Conservation (phyloP, 1,140 invertebrate species). For the Prorops nasuta region DNA sequence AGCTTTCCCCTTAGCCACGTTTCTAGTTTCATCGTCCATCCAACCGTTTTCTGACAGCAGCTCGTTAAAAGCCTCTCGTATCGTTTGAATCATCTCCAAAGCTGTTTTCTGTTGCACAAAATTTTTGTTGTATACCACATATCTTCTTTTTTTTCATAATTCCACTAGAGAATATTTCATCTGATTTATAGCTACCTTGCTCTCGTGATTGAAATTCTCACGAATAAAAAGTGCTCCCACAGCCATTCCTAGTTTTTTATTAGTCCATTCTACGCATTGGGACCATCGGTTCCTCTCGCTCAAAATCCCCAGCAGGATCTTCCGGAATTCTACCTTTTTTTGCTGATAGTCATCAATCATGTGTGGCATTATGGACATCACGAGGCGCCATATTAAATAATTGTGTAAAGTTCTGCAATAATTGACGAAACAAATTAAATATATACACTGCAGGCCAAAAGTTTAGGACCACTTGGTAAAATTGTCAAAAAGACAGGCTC, state of each 20-base stretch:
- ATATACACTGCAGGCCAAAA: too few relatives aligned
- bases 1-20: conserved; percentile 81
- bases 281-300: conserved; percentile 76
- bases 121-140: conserved; percentile 2
- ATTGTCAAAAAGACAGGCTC: too few relatives aligned
- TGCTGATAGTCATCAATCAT: conserved; percentile 80
- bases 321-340: conserved; percentile 74
- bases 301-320: conserved; percentile 76
- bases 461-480: too few relatives aligned
- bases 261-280: conserved; percentile 83
- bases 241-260: conserved; percentile 81
- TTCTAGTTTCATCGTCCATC: conserved; percentile 87
- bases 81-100: conserved; percentile 83
- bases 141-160: not conserved
- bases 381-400: conserved; percentile 80
- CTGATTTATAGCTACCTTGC: conserved; percentile 67
- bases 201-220: conserved; percentile 81
- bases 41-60: conserved; percentile 82
- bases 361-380: conserved; percentile 77
- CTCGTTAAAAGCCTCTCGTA: conserved; percentile 86
- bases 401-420: conserved; percentile 72
- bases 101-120: conserved; percentile 64
- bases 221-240: conserved; percentile 79
- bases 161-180: too few relatives aligned
- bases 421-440: too few relatives aligned